Percentiles rank a stretch among this genome's conserved stretches.
These are phyloP conservation scores for Sternotherus odoratus DNA, from an alignment of 2,797 vertebrate species.

Conservation along the genomic window DNA sequence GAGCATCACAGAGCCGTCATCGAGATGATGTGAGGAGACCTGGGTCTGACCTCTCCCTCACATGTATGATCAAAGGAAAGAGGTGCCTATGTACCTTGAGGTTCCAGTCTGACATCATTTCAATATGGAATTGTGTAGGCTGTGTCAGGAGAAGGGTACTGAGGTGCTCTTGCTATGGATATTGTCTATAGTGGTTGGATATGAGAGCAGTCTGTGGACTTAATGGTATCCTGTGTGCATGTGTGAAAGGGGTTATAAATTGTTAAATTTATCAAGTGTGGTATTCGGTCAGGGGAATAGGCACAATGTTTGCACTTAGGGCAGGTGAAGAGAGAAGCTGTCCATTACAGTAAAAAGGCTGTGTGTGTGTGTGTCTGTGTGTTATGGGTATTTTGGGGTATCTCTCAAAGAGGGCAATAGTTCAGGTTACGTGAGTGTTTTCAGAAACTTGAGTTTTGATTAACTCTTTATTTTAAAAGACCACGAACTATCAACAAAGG, in stretches of 20 bases:
- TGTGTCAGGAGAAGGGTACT: background rate
- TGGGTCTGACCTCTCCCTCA: background rate
- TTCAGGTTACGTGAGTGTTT: too few relatives aligned
- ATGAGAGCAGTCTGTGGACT: background rate
- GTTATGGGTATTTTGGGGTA: background rate
- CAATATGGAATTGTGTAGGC: background rate
- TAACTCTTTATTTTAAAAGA: too few relatives aligned
- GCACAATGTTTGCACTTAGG: background rate
- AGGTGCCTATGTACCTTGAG: background rate
- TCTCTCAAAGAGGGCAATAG: too few relatives aligned
- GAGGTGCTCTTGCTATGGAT: background rate
- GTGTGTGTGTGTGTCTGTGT: too few relatives aligned
- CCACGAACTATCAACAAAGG: too few relatives aligned
- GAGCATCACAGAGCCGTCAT: background rate
- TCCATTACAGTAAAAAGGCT: background rate
- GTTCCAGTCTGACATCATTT: background rate
- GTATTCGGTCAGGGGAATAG: background rate
- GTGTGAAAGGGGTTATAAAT: background rate
- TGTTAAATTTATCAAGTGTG: background rate
- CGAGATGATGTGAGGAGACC: background rate
- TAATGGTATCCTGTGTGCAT: background rate
- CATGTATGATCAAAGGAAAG: background rate
- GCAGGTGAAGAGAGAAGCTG: background rate
- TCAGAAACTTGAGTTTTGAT: too few relatives aligned
- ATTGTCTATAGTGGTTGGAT: background rate